Conservation (phyloP, 2,113 vertebrate genomes). For the Pluvianellus socialis region DNA sequence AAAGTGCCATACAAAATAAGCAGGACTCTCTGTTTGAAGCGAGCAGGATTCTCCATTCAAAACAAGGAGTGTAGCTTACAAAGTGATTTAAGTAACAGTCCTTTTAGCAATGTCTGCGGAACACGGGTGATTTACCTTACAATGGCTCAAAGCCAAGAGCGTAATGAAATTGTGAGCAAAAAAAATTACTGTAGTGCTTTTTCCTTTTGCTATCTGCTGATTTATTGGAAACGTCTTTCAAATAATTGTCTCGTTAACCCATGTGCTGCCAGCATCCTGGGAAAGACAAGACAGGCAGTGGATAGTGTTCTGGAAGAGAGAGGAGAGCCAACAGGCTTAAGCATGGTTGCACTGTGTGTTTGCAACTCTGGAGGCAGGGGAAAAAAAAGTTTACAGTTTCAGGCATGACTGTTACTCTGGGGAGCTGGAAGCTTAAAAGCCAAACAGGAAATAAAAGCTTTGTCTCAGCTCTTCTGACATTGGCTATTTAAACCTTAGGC, state of each 20-base stretch:
- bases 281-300: neutral
- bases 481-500: neutral
- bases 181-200: constrained; percentile 50
- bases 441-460: neutral
- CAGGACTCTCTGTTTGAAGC: neutral
- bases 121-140: constrained; percentile 59
- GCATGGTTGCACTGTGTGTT: neutral
- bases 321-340: neutral
- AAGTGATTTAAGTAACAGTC: constrained; percentile 26
- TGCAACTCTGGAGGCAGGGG: neutral
- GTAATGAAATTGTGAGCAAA: constrained; percentile 60
- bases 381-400: neutral
- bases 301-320: neutral
- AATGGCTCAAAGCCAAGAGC: constrained; percentile 51
- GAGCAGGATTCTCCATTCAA: neutral
- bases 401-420: neutral
- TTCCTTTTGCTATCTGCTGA: constrained; percentile 47
- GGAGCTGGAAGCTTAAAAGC: neutral
- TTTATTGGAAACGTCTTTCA: constrained; percentile 53
- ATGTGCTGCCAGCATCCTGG: neutral
- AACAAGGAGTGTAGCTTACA: constrained; percentile 15
- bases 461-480: neutral
- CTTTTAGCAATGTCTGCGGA: constrained; percentile 31
- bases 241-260: constrained; percentile 10
- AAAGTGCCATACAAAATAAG: neutral